phyloP scores from a whole-genome alignment of 2,113 vertebrate species.

The Buteo buteo region DNA sequence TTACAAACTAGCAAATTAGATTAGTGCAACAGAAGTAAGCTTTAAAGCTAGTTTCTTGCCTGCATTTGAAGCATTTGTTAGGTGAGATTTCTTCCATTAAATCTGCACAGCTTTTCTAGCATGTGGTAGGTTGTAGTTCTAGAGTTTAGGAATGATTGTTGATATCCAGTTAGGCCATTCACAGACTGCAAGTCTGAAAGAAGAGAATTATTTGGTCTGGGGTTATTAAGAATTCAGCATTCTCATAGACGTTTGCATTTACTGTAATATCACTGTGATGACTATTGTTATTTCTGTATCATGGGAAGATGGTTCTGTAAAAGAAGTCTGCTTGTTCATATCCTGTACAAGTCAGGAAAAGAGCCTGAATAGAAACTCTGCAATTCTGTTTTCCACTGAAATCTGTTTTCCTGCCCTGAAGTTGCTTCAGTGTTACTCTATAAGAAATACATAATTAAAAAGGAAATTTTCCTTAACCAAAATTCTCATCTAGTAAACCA shows the following conservation, averaged over 20 bases:
- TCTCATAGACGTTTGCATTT: neutral
- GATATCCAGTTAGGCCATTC: neutral
- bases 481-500: neutral
- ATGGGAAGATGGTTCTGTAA: neutral
- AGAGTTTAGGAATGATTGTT: neutral
- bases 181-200: neutral
- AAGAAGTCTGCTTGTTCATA: slow-evolving; percentile 16
- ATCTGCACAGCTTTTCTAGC: neutral
- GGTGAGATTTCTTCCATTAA: neutral
- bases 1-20: neutral
- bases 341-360: neutral
- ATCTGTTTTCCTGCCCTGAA: neutral
- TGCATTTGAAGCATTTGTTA: neutral
- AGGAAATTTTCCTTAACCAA: neutral
- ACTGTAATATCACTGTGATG: neutral
- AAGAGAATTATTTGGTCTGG: neutral
- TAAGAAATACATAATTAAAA: neutral
- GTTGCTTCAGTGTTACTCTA: neutral
- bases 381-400: neutral
- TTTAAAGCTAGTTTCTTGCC: neutral
- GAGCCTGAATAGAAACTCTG: neutral
- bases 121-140: neutral
- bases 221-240: neutral
- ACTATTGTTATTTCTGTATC: neutral
- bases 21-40: neutral